Evolutionary conservation across 2,797 vertebrate genomes (phyloP), one percentile per base, ranked within the genome.

Genomic region (Alosa sapidissima): DNA sequence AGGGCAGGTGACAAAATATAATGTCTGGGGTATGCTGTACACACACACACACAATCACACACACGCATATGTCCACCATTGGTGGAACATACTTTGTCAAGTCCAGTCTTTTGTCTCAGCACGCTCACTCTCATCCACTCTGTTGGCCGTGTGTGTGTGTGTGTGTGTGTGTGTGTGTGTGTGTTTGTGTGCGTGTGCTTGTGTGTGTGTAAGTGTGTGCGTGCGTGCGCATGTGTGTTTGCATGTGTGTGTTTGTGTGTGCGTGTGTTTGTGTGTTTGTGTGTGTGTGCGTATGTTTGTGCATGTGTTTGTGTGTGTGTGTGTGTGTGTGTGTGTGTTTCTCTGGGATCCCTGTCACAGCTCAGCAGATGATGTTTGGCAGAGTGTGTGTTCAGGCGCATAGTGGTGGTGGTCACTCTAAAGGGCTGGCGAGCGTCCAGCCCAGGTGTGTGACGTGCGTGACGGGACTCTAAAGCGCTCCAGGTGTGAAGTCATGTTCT

Each of bases 401-500:
- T 4, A 4, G 41, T 4, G 41, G 41, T 1, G 4, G 41, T 1
- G 41, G 41, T 41, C 41, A 41, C 41, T 41, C 41, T 58, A 7
- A 58, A 58, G 55, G 21, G 13, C 28, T 68, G 65, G 33, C 65
- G 2, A 24, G 1, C 8, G 7, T 72, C 28, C 65, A 72, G 65
- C 33, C 68, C 68, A 75, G 68, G 68, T 75, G 68, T 41, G 83
- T 91, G 83, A 88, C 86, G 58, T 86, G 86, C 28, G 82, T 87
- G 87, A 89, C 55, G 19, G 90, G 88, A 91, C 85, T 90, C 84
- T 21, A 21, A 21, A 21, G 1, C 21, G 52, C 87, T 87, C 83
- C 87, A 91, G 89, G 90, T 93, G 88, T 91, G 88, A 91, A 90
- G 88, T 92, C 85, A 91, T 83, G 86, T 88, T 90, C 81, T 83